Evolutionary conservation across 2,113 vertebrate species (phyloP), one percentile per base, ranked within the genome.

Genomic region (Apeltes quadracus): DNA sequence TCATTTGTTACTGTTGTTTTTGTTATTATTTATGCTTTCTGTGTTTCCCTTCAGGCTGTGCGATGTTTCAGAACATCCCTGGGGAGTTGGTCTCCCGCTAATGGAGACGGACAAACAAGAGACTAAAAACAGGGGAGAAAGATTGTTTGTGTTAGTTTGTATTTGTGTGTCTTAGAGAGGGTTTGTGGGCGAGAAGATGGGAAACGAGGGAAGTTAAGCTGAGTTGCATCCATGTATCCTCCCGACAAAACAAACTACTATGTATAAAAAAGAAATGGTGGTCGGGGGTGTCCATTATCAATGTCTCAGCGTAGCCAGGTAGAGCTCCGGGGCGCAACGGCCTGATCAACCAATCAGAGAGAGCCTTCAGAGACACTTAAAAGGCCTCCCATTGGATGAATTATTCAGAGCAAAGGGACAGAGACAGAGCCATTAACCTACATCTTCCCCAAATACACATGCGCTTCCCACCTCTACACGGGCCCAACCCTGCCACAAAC

Each of bases 1-100:
- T 90, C 10, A 7, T 76, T 63, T 54, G 23, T 87, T 65, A 62
- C 84, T 80, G 68, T 75, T 73, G 23, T 76, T 90, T 76, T 83
- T 93, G 93, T 90, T 84, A 41, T 88, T 92, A 87, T 91, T 88
- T 85, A 88, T 95, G 91, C 95, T 91, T 91, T 96, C 92, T 95
- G 81, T 93, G 88, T 94, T 96, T 95, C 95, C 90, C 95, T 96
- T 96, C 95, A 97, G 96, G 96, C 94, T 97, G 96, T 97, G 96
- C 96, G 93, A 96, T 96, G 93, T 98, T 96, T 97, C 95, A 97
- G 95, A 97, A 95, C 94, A 94, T 95, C 90, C 96, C 96, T 91
- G 93, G 96, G 95, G 96, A 97, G 94, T 94, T 88, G 90, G 81
- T 91, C 72, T 88, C 87, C 77, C 65, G 57, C 82, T 91, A 88